Evolutionary conservation across 2,797 vertebrate species (phyloP), one percentile per base, ranked within the genome.

Genomic region (Propithecus perrieri): DNA sequence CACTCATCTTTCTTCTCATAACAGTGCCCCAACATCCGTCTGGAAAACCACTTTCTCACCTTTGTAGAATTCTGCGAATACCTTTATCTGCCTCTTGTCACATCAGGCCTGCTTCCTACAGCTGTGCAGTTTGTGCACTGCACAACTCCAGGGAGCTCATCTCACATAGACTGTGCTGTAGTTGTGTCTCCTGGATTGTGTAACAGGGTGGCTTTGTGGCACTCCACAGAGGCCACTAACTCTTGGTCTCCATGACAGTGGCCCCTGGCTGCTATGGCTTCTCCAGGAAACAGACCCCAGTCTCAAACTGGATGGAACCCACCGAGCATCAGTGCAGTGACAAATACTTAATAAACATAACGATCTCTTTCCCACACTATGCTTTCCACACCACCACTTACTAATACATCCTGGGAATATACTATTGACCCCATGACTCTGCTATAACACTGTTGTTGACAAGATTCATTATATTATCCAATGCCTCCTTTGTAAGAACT

Each of bases 221-320:
- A 88, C 95, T 97, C 80, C 90, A 91, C 93, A 97, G 94, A 95
- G 48, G 59, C 67, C 89, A 80, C 46, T 38, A 57, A 94, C 80
- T 80, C 46, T 43, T 78, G 67, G 89, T 97, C 95, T 95, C 96
- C 91, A 13, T 97, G 18, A 46, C 35, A 69, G 72, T 59, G 17
- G 38, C 94, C 81, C 92, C 91, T 94, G 83, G 89, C 80, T 78
- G 26, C 5, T 69, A 24, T 78, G 50, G 35, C 57, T 78, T 78
- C 74, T 78, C 33, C 26, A 79, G 26, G 38, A 86, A 43, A 57
- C 33, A 79, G 24, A 78, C 14, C 22, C 26, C 35, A 53, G 61
- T 15, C 50, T 86, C 50, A 86, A 67, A 69, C 48, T 71, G 50
- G 50, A 86, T 59, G 7, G 18, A 69, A 79, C 41, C 41, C 22